A percentile compares a stretch with the other conserved stretches of the same genome.
Conservation (phyloP, 2,113 vertebrate species). For the Nibea albiflora region DNA sequence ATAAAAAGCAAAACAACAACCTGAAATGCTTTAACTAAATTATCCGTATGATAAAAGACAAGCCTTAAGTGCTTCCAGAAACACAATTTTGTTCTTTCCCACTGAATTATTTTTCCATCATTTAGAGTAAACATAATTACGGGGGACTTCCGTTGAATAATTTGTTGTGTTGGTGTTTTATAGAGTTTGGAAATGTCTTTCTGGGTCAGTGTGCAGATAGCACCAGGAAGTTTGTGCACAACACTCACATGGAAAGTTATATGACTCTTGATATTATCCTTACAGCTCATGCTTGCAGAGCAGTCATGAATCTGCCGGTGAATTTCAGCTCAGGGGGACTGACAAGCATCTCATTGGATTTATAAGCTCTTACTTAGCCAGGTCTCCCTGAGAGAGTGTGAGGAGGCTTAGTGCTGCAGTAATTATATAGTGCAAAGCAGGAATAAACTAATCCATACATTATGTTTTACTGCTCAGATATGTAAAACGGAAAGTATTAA, state of each 20-base stretch:
- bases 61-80: conserved; percentile 14
- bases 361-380: conserved; percentile 23
- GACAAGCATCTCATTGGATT: conserved; percentile 35
- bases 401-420: background rate
- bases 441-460: conserved; percentile 21
- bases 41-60: conserved; percentile 4
- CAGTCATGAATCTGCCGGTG: background rate
- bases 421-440: conserved; percentile 10
- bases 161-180: conserved; percentile 17
- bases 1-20: conserved; percentile 2
- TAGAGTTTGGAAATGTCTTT: conserved; percentile 6
- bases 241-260: background rate
- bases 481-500: background rate
- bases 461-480: background rate
- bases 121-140: conserved; percentile 24
- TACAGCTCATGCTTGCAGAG: background rate
- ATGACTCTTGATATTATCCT: background rate
- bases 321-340: conserved; percentile 42
- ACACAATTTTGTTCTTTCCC: conserved; percentile 8
- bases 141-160: conserved; percentile 16
- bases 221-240: no score
- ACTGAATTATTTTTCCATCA: background rate
- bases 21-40: conserved; percentile 18
- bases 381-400: conserved; percentile 11
- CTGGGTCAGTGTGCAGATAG: conserved; percentile 6